Percentiles rank a stretch among this genome's conserved stretches.
phyloP scores from a whole-genome alignment of 2,888 invertebrate genomes.

The Noctua janthina region DNA sequence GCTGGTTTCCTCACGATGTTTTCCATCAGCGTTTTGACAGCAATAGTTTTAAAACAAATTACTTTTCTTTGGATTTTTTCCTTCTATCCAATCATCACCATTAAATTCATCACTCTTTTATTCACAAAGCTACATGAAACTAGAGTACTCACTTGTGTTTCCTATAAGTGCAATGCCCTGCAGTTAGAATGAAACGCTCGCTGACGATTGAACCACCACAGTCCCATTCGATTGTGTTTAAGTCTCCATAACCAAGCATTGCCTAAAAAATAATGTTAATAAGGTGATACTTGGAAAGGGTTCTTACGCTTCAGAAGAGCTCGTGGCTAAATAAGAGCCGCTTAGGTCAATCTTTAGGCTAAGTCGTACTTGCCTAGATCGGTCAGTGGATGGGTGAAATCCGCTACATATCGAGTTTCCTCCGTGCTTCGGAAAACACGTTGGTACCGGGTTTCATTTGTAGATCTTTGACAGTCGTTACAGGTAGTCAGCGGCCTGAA shows the following conservation, averaged over 20 bases:
- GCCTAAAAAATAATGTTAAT: constrained; percentile 30
- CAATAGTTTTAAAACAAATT: not conserved
- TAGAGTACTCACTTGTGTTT: constrained; percentile 25
- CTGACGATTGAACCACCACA: constrained; percentile 58
- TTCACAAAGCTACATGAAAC: not conserved
- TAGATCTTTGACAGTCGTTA: not conserved
- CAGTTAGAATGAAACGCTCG: constrained; percentile 53
- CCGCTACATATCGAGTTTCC: not conserved
- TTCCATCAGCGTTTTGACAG: not conserved
- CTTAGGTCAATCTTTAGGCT: not conserved
- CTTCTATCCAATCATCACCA: not conserved
- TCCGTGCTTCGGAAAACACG: not conserved
- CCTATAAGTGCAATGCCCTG: constrained; percentile 43
- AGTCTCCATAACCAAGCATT: constrained; percentile 43
- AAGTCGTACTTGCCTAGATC: not conserved
- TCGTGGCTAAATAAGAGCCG: not conserved
- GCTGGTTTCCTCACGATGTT: not conserved
- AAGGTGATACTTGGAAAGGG: not conserved
- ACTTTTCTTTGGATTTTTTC: not conserved
- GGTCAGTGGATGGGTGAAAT: not conserved
- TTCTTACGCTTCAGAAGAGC: not conserved
- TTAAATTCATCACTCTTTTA: not conserved
- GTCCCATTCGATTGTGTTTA: not conserved
- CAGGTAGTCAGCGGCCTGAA: not conserved
- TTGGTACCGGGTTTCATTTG: not conserved